Evolutionary conservation across 2,888 invertebrate genomes (phyloP).

Genomic region (Microchrysa polita): DNA sequence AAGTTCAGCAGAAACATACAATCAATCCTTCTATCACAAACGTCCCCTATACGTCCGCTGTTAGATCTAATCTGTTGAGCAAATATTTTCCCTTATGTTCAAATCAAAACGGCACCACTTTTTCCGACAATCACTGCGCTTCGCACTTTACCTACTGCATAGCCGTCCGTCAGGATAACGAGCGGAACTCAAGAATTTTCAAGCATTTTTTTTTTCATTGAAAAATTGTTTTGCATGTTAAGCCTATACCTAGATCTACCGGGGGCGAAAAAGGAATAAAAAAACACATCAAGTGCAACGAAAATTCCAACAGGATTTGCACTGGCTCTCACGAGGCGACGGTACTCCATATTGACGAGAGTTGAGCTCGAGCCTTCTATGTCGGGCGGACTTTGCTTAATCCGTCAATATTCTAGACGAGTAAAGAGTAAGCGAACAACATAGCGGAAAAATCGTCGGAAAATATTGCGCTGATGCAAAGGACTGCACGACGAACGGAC

Average conservation of each 20-base stretch:
- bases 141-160: no score
- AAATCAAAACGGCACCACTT: no score
- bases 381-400: slow-evolving; percentile 24
- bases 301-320: background rate
- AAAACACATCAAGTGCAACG: background rate
- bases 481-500: background rate
- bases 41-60: no score
- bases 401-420: slow-evolving; percentile 1
- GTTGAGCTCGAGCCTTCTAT: no score
- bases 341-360: no score
- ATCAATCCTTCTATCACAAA: background rate
- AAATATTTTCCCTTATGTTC: no score
- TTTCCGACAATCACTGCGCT: no score
- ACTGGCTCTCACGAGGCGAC: slow-evolving; percentile 6
- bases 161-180: background rate
- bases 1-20: background rate
- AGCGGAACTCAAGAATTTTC: background rate
- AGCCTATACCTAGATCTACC: no score
- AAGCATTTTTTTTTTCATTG: background rate
- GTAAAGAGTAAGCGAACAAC: background rate
- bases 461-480: slow-evolving; percentile 10
- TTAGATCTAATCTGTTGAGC: no score
- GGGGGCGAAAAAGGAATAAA: background rate
- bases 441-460: background rate
- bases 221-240: slow-evolving; percentile 16